Base-by-base conservation (phyloP, 2,113 vertebrate species). In the Micronycteris hirsuta region DNA sequence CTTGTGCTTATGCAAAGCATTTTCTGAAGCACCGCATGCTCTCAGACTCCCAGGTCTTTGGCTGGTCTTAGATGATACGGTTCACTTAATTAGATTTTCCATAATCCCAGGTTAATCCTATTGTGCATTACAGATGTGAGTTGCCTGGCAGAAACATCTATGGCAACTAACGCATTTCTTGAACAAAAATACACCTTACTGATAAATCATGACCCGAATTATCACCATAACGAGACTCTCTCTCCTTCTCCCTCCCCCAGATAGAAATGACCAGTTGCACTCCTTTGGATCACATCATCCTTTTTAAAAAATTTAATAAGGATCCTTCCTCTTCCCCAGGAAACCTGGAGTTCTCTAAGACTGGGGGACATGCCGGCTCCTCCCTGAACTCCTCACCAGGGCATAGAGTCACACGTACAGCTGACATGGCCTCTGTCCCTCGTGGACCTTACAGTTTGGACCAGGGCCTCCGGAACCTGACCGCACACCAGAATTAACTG, bases 91-190 rank as follows among this genome's bases (percentile, higher is more conserved):
- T 96, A 97, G 89, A 96, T 95, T 95, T 94, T 94, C 77, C 58
- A 52, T 97, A 95, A 96, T 97, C 86, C 73, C 49, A 93, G 86
- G 93, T 94, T 97, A 97, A 97, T 97, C 91, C 95, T 91, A 94
- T 86, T 97, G 77, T 94, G 94, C 96, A 86, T 89, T 92, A 91
- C 28, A 96, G 85, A 91, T 0, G 0, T 88, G 88, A 92, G 91
- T 76, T 92, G 65, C 73, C 67, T 96, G 82, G 47, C 24, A 65
- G 91, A 96, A 89, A 97, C 74, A 94, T 56, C 54, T 93, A 78
- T 78, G 94, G 78, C 77, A 94, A 33, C 38, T 78, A 87, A 92
- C 61, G 54, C 13, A 86, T 91, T 92, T 94, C 49, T 89, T 31
- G 63, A 31, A 19, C 28, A 54, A 86, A 54, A 85, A 70, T 47